Evolutionary conservation across 23 tunicate genomes (phyloP).

Genomic region (Ascidia mentula): DNA sequence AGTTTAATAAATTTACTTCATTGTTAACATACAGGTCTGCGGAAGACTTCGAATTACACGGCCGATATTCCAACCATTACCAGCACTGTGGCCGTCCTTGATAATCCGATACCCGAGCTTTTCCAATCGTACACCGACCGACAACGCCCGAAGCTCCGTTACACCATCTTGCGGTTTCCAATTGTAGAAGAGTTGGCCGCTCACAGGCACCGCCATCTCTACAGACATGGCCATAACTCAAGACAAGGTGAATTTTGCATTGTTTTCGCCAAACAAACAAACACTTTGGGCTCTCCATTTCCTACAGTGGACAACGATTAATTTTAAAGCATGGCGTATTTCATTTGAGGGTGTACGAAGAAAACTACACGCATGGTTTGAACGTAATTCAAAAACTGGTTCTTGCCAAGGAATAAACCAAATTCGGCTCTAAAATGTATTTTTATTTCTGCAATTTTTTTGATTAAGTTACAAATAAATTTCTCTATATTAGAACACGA

Average conservation of each 20-base stretch:
- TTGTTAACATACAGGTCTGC: conserved; percentile 47
- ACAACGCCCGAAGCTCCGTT: conserved; percentile 56
- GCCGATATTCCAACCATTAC: conserved; percentile 52
- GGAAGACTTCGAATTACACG: conserved; percentile 59
- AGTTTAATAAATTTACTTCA: no score
- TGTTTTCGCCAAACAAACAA: not conserved
- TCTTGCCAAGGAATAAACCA: no score
- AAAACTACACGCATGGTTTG: no score
- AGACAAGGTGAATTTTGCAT: not conserved
- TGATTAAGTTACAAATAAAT: not conserved
- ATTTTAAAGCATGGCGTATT: no score
- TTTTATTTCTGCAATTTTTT: not conserved
- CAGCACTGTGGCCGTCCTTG: conserved; percentile 63
- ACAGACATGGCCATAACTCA: not conserved
- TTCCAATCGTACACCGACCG: conserved; percentile 56
- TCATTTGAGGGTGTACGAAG: no score
- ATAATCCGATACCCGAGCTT: conserved; percentile 50
- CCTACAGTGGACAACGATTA: no score
- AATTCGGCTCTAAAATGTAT: no score
- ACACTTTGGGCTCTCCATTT: no score
- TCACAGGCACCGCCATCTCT: conserved; percentile 30
- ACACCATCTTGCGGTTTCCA: conserved; percentile 70
- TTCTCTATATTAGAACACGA: not conserved
- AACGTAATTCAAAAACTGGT: no score
- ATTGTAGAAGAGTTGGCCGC: conserved; percentile 57